Evolutionary conservation across 2,888 invertebrate genomes (phyloP).

Genomic region (Tetranychus piercei): DNA sequence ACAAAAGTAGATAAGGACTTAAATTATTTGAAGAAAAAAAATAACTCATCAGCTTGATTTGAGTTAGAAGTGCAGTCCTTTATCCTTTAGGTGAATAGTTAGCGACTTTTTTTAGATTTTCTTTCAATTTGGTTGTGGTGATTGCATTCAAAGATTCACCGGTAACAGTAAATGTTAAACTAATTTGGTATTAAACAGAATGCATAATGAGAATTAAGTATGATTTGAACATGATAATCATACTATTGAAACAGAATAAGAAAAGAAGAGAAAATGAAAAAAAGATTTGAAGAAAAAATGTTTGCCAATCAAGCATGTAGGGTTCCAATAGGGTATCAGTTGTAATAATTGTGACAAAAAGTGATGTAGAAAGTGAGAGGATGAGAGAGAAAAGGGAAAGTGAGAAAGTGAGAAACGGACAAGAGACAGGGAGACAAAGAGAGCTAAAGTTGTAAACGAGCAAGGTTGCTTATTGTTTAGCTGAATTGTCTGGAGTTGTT

Average conservation of each 20-base stretch:
- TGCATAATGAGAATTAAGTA: neutral
- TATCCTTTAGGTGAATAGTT: no score
- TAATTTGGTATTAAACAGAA: neutral
- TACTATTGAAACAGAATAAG: neutral
- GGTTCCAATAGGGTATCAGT: neutral
- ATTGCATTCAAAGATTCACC: no score
- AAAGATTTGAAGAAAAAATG: neutral
- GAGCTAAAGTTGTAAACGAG: neutral
- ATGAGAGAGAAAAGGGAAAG: constrained; percentile 5
- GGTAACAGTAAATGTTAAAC: no score
- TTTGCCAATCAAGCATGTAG: neutral
- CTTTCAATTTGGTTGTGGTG: no score
- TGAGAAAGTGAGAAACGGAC: neutral
- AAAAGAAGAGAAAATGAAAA: neutral
- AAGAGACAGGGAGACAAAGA: constrained; percentile 5
- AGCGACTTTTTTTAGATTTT: no score
- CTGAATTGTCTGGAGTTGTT: no score
- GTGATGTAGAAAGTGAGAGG: neutral
- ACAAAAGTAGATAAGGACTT: no score
- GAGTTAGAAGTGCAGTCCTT: no score
- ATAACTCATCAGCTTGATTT: no score
- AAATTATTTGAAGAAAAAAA: no score
- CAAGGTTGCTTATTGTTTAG: no score
- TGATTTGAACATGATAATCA: neutral
- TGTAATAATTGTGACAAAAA: neutral